Evolutionary conservation across 2,113 vertebrate genomes (phyloP).

Genomic region (Benitochromis conjunctus): DNA sequence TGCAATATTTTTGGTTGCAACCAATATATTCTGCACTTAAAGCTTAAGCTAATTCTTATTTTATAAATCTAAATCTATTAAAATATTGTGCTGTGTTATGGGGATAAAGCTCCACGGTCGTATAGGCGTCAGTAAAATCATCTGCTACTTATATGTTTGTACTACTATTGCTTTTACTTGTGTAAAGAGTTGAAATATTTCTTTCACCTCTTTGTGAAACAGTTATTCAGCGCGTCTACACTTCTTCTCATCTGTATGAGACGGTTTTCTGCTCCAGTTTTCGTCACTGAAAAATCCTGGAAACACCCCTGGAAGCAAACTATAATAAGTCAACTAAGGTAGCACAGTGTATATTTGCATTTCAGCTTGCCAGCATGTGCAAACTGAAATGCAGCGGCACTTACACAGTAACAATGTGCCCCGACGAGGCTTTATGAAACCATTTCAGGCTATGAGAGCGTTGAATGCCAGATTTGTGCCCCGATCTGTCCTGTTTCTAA

Average conservation of each 20-base stretch:
- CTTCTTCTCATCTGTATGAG: background rate
- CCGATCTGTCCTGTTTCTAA: background rate
- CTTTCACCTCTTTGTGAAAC: background rate
- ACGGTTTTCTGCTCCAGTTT: background rate
- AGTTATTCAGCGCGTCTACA: background rate
- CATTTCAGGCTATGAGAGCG: background rate
- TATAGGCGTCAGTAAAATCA: background rate
- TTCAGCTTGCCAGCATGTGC: background rate
- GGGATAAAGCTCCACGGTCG: background rate
- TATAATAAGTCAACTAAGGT: rapidly evolving
- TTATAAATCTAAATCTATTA: background rate
- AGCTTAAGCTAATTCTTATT: background rate
- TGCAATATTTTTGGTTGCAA: background rate
- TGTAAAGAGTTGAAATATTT: background rate
- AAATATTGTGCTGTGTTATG: background rate
- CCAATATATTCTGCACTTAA: background rate
- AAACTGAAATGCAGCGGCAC: background rate
- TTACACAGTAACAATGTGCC: background rate
- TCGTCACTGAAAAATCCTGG: background rate
- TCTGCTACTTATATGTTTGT: background rate
- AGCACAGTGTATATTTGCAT: background rate
- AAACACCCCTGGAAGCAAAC: background rate
- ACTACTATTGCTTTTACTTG: background rate
- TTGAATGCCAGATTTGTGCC: no score
- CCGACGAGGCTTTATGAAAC: background rate